A percentile compares a stretch with the other conserved stretches of the same genome.
These are phyloP conservation scores for Cyprinodon brontotheroides DNA, from an alignment of 2,113 vertebrate genomes.

Conservation along the genomic window DNA sequence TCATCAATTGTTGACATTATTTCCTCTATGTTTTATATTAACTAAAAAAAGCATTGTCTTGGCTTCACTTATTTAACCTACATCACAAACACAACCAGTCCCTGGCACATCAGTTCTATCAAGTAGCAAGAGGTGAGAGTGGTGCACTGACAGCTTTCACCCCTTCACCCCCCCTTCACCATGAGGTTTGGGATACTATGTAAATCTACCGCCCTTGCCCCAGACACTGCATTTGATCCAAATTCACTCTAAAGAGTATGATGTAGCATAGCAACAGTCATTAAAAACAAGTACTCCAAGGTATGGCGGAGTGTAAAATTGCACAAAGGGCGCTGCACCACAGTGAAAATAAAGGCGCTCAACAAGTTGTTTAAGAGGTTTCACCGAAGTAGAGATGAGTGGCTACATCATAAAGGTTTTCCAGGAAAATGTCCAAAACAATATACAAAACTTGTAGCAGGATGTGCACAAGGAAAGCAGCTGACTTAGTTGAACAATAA, in stretches of 20 bases:
- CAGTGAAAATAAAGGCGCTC: neutral
- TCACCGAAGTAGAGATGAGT: neutral
- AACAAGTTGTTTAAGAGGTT: slow-evolving; percentile 8
- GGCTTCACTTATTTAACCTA: too few species aligned
- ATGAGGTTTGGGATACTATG: too few species aligned
- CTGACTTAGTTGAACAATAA: slow-evolving; percentile 29
- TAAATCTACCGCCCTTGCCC: too few species aligned
- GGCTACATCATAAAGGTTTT: slow-evolving; percentile 4
- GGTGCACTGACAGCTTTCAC: too few species aligned
- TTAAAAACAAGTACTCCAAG: neutral
- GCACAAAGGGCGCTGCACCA: neutral
- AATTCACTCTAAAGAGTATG: neutral
- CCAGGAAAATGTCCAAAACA: neutral
- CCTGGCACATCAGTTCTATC: too few species aligned
- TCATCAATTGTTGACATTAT: too few species aligned
- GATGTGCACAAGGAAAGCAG: slow-evolving; percentile 11
- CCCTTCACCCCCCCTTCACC: too few species aligned
- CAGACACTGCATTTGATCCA: too few species aligned
- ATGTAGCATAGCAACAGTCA: neutral
- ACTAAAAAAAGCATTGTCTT: too few species aligned
- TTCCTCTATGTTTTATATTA: too few species aligned
- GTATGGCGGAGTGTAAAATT: neutral
- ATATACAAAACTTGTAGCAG: neutral
- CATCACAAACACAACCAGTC: too few species aligned
- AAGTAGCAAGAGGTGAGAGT: too few species aligned